phyloP scores from a whole-genome alignment of 2,888 invertebrate species.

The Ceriagrion tenellum region DNA sequence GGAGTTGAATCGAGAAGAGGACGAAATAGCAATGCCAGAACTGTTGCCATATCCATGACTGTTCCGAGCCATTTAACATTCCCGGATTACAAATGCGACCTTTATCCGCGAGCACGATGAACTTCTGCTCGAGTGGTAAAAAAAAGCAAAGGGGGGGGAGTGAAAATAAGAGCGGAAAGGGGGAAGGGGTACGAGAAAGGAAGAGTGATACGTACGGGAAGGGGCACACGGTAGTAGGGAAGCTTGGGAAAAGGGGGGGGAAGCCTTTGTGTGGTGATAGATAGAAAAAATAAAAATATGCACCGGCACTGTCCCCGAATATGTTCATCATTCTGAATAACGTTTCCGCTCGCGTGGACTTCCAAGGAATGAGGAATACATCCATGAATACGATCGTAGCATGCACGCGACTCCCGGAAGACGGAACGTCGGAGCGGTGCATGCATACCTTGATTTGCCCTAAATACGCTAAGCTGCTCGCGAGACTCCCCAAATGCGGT shows the following conservation, averaged over 20 bases:
- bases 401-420: neutral
- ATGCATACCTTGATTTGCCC: too few species aligned
- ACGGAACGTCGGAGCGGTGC: neutral
- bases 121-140: conserved; percentile 53
- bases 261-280: neutral
- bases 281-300: neutral
- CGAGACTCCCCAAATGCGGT: neutral
- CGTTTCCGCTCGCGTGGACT: conserved; percentile 37
- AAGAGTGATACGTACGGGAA: neutral
- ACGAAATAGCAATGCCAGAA: neutral
- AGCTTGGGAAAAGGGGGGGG: neutral
- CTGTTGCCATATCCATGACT: conserved; percentile 41
- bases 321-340: conserved; percentile 60
- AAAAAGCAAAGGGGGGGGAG: neutral
- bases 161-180: neutral
- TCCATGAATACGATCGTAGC: neutral
- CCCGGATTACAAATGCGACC: conserved; percentile 61
- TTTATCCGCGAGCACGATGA: conserved; percentile 56
- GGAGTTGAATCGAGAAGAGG: neutral
- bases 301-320: neutral
- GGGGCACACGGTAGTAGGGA: neutral
- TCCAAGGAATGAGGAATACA: conserved; percentile 37
- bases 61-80: conserved; percentile 61
- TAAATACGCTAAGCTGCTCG: neutral
- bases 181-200: neutral